phyloP scores from a whole-genome alignment of 2,797 vertebrate genomes.

The Myotis myotis region DNA sequence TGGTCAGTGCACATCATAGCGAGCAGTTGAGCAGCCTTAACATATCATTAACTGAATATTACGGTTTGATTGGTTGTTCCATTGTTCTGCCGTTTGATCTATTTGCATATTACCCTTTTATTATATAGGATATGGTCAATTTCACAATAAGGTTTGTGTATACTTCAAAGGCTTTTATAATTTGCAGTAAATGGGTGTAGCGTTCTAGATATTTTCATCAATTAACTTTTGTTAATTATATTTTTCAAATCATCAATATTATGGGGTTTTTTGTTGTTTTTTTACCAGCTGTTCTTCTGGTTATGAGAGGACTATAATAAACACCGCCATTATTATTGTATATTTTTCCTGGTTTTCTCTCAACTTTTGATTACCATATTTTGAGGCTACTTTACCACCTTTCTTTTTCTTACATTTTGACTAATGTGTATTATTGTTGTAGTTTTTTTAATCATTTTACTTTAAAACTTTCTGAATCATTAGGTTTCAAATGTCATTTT shows the following conservation, averaged over 20 bases:
- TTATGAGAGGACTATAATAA: background rate
- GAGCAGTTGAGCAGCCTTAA: too few relatives aligned
- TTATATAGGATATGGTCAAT: background rate
- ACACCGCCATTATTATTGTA: background rate
- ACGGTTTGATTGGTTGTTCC: too few relatives aligned
- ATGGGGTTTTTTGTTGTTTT: background rate
- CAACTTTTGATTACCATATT: background rate
- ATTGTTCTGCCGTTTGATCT: too few relatives aligned
- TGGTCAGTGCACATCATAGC: too few relatives aligned
- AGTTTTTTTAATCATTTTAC: background rate
- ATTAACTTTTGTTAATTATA: background rate
- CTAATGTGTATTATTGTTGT: background rate
- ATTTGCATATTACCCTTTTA: too few relatives aligned
- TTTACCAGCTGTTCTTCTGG: background rate
- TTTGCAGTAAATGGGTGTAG: background rate
- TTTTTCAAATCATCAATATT: background rate
- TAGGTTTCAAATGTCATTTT: background rate
- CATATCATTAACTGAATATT: too few relatives aligned
- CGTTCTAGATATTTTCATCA: background rate
- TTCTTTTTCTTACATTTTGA: background rate
- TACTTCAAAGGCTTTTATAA: background rate
- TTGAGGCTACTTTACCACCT: background rate
- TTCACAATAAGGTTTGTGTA: background rate
- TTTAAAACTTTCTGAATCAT: background rate
- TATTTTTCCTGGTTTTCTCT: background rate